A percentile compares a stretch with the other conserved stretches of the same genome.
Conservation (phyloP, 2,888 invertebrate species). For the Pseudanteris insignis region DNA sequence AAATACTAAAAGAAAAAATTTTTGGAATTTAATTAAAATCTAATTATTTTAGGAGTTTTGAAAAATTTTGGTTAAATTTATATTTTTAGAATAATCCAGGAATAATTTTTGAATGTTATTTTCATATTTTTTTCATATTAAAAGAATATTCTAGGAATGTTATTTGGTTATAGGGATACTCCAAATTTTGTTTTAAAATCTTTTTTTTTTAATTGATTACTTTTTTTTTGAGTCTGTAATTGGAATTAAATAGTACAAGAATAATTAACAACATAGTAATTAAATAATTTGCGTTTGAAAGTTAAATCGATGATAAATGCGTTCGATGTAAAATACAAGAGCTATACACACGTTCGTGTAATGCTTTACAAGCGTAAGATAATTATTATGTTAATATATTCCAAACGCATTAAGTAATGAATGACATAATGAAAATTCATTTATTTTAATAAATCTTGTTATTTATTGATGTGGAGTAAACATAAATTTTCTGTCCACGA, state of each 20-base stretch:
- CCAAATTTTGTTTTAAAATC: too few species aligned
- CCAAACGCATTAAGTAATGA: slow-evolving; percentile 11
- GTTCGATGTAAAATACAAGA: slow-evolving; percentile 2
- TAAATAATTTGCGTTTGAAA: slow-evolving; percentile 15
- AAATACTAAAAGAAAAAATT: too few species aligned
- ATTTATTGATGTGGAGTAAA: slow-evolving; percentile 17
- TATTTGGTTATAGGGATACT: too few species aligned
- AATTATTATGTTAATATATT: slow-evolving; percentile 18
- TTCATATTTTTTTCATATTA: too few species aligned
- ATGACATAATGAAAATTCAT: slow-evolving; percentile 17
- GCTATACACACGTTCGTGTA: not conserved
- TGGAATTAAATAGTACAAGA: not conserved
- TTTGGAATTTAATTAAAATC: too few species aligned
- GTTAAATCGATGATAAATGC: slow-evolving; percentile 15
- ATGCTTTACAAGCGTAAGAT: slow-evolving; percentile 10
- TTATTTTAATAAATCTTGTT: slow-evolving; percentile 10
- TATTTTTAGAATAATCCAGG: too few species aligned
- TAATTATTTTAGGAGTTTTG: too few species aligned
- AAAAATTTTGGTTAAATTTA: too few species aligned
- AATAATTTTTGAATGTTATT: too few species aligned
- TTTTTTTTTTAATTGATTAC: too few species aligned
- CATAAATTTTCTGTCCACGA: slow-evolving; percentile 10
- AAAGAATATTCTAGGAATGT: too few species aligned
- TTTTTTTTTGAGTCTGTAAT: not conserved
- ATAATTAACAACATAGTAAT: slow-evolving; percentile 9